Evolutionary conservation across 2,797 vertebrate species (phyloP).

Genomic region (Gymnopithys bicolor): DNA sequence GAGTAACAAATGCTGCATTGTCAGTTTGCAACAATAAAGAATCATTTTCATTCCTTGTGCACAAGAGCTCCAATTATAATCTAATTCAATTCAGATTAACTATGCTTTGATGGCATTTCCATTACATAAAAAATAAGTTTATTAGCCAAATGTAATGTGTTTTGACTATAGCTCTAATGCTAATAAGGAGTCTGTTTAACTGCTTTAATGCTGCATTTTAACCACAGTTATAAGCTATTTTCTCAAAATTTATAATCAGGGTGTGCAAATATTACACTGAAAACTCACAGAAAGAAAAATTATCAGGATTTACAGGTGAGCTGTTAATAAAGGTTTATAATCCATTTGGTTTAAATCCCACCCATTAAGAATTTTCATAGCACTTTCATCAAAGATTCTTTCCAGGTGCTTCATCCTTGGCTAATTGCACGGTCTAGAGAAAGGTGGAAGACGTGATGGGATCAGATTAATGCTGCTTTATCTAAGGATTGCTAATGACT

Average conservation of each 20-base stretch:
- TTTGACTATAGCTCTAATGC: constrained; percentile 76
- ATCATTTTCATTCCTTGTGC: constrained; percentile 75
- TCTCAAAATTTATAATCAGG: constrained; percentile 66
- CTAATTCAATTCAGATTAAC: constrained; percentile 81
- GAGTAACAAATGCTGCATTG: constrained; percentile 62
- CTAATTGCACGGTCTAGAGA: not conserved
- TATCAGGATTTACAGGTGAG: constrained; percentile 20
- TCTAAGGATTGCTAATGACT: not conserved
- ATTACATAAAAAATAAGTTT: constrained; percentile 82
- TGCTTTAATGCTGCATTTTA: constrained; percentile 73
- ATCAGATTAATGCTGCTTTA: not conserved
- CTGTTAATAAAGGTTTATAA: constrained; percentile 1
- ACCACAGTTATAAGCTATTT: constrained; percentile 59
- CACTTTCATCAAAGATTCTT: not conserved
- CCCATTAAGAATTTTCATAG: constrained; percentile 27
- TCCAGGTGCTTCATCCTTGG: not conserved
- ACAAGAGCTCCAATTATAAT: constrained; percentile 79
- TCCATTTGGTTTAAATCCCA: constrained; percentile 19
- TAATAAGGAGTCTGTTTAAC: constrained; percentile 75
- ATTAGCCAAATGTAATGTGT: constrained; percentile 78
- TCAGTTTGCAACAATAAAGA: constrained; percentile 73
- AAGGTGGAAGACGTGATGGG: not conserved
- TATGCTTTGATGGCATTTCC: constrained; percentile 79
- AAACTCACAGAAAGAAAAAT: constrained; percentile 35
- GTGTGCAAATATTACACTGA: constrained; percentile 54